Evolutionary conservation across 2,113 vertebrate species (phyloP).

Genomic region (Alouatta palliata): DNA sequence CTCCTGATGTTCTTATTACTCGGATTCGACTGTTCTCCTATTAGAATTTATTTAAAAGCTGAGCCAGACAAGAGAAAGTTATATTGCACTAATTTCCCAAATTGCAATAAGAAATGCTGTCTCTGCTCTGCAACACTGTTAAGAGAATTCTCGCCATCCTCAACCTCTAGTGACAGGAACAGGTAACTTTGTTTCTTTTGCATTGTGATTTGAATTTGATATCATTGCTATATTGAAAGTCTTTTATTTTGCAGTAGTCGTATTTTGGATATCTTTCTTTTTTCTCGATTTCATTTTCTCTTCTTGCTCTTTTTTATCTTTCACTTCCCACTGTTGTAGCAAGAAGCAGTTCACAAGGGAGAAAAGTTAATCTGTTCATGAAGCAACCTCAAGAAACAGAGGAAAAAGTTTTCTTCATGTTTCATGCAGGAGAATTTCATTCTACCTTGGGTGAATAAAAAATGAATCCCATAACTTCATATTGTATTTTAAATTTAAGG

Average conservation of each 20-base stretch:
- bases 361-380: slow-evolving; percentile 27
- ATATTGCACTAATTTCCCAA: not conserved
- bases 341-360: not conserved
- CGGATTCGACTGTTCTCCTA: not conserved
- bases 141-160: not conserved
- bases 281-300: not conserved
- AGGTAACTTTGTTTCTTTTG: not conserved
- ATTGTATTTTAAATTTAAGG: slow-evolving; percentile 22
- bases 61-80: not conserved
- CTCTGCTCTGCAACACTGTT: not conserved
- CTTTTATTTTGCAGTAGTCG: not conserved
- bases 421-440: slow-evolving; percentile 19
- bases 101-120: not conserved
- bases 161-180: not conserved
- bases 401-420: not conserved
- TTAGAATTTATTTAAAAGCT: not conserved
- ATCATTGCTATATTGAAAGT: not conserved
- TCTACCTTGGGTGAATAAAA: slow-evolving; percentile 44
- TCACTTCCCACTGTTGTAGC: not conserved
- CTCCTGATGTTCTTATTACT: not conserved
- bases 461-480: not conserved
- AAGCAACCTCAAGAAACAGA: not conserved
- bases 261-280: not conserved
- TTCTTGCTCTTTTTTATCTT: not conserved
- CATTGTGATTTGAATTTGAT: slow-evolving; percentile 32